Percentiles rank a stretch among this genome's conserved stretches.
phyloP scores from a whole-genome alignment of 2,113 vertebrate genomes.

The Oncorhynchus masou region DNA sequence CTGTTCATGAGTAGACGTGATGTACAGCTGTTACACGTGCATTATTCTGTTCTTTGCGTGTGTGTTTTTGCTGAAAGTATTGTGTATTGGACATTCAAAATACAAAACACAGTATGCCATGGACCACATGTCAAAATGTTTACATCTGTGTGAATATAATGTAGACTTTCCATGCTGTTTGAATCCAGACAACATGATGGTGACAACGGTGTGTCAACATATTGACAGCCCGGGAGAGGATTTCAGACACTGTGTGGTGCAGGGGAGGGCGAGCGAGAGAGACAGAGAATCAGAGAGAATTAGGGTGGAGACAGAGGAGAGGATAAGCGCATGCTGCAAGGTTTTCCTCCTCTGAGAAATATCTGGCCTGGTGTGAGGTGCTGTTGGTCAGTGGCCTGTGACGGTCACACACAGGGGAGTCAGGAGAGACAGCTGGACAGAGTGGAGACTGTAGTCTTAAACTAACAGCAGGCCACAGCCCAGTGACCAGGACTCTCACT shows the following conservation, averaged over 20 bases:
- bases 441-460: slow-evolving; percentile 30
- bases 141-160: too few relatives aligned
- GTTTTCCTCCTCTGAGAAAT: not conserved
- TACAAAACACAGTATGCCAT: too few relatives aligned
- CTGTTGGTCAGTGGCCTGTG: slow-evolving; percentile 44
- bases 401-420: slow-evolving; percentile 41
- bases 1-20: too few relatives aligned
- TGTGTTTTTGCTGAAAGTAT: too few relatives aligned
- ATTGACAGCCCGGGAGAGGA: not conserved
- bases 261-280: not conserved
- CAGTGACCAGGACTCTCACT: slow-evolving; percentile 37
- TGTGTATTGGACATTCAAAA: too few relatives aligned
- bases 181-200: too few relatives aligned
- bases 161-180: too few relatives aligned
- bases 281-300: too few relatives aligned
- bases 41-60: too few relatives aligned
- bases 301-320: not conserved
- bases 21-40: too few relatives aligned
- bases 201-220: too few relatives aligned
- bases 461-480: slow-evolving; percentile 30
- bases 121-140: too few relatives aligned
- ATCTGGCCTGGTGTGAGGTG: not conserved
- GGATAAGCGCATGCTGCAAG: not conserved
- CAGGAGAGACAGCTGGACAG: slow-evolving; percentile 48
- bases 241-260: not conserved